Evolutionary conservation across 2,888 invertebrate species (phyloP).

Genomic region (Unio delphinus): DNA sequence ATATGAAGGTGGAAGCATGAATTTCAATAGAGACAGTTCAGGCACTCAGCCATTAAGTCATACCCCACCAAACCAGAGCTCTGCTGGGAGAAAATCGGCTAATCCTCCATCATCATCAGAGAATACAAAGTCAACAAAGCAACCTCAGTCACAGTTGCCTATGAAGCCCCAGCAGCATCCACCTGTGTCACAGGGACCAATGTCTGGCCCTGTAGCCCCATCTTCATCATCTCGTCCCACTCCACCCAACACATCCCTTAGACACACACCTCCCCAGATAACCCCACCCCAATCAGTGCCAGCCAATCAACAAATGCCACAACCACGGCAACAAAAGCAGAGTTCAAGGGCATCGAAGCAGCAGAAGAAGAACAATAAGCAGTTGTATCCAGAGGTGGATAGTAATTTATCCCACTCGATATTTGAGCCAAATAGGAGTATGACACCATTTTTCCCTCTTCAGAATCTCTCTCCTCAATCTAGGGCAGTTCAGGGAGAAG

Average conservation of each 20-base stretch:
- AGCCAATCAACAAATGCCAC: conserved; percentile 37
- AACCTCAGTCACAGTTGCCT: conserved; percentile 36
- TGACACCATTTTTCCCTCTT: conserved; percentile 65
- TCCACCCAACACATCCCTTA: conserved; percentile 30
- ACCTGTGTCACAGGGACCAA: conserved; percentile 30
- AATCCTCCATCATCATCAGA: conserved; percentile 35
- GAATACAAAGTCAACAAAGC: conserved; percentile 41
- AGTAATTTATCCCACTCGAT: conserved; percentile 42
- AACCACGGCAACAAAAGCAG: conserved; percentile 28
- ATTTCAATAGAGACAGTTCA: conserved; percentile 30
- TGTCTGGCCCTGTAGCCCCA: conserved; percentile 20
- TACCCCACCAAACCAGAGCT: conserved; percentile 37
- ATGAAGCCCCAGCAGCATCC: conserved; percentile 36
- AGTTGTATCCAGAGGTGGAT: conserved; percentile 57
- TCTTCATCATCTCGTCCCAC: conserved; percentile 26
- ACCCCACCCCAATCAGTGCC: conserved; percentile 30
- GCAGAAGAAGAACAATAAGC: conserved; percentile 36
- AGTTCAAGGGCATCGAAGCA: conserved; percentile 20
- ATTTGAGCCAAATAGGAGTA: conserved; percentile 49
- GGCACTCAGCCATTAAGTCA: conserved; percentile 52
- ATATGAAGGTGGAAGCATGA: conserved; percentile 32
- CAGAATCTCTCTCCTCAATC: conserved; percentile 62
- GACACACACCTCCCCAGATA: conserved; percentile 33
- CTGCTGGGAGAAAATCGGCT: conserved; percentile 43
- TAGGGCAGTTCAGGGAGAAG: conserved; percentile 59